These are phyloP conservation scores for Synanthedon tipuliformis DNA, from an alignment of 2,888 invertebrate species.

Conservation along the genomic window DNA sequence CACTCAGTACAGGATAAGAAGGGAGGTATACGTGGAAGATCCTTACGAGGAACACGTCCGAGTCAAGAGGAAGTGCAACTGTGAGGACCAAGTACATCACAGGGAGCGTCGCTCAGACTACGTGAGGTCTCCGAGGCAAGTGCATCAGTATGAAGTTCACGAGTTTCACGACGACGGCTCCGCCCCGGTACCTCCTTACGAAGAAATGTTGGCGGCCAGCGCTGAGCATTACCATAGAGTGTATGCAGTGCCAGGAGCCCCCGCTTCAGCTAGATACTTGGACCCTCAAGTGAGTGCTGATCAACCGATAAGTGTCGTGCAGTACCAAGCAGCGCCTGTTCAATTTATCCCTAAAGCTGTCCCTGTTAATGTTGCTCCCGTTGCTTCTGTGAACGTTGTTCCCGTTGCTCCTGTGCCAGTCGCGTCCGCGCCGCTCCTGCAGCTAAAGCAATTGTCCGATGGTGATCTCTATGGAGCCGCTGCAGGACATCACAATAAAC, in stretches of 20 bases:
- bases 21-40: constrained; percentile 29
- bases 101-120: constrained; percentile 25
- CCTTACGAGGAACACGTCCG: constrained; percentile 41
- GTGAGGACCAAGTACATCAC: constrained; percentile 14
- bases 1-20: constrained; percentile 17
- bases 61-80: constrained; percentile 34
- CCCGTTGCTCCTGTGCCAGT: constrained; percentile 9
- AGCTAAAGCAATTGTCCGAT: constrained; percentile 19
- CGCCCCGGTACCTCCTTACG: constrained; percentile 40
- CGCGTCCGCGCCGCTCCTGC: constrained; percentile 15
- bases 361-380: constrained; percentile 13
- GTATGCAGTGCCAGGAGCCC: constrained; percentile 29
- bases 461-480: constrained; percentile 29
- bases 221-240: constrained; percentile 55
- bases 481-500: constrained; percentile 26
- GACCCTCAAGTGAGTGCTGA: constrained; percentile 25
- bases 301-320: constrained; percentile 17
- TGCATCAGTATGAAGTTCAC: constrained; percentile 57
- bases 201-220: constrained; percentile 57
- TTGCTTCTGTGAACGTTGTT: constrained; percentile 5
- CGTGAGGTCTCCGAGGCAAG: constrained; percentile 33
- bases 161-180: constrained; percentile 40
- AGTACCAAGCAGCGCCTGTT: constrained; percentile 7
- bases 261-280: constrained; percentile 21
- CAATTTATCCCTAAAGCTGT: constrained; percentile 6